Evolutionary conservation across 1,140 invertebrate genomes (phyloP), one percentile per base, ranked within the genome.

Genomic region (Pentalonia nigronervosa): DNA sequence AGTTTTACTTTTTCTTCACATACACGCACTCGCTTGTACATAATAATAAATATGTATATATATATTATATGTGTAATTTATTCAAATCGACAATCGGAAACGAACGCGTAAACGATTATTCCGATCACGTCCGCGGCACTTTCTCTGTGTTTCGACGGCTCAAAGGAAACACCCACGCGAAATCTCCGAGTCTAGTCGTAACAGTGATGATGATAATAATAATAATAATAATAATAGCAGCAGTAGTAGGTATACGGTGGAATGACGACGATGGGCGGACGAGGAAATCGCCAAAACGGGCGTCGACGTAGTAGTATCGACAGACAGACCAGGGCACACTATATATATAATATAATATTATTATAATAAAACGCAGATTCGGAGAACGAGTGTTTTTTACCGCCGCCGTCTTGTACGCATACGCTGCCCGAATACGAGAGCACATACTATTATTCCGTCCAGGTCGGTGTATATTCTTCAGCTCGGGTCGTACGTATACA

Each of bases 81-180:
- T 90, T 60, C 88, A 90, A 90, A 90, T 60, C 36, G 53, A 90
- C 53, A 34, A 41, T 90, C 88, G 88, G 23, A 41, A 60, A 90
- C 87, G 34, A 41, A 90, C 50, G 47, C 25, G 34, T 30, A 36
- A 56, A 53, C 48, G 87, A 17, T 47, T 36, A 90, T 90, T 90
- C 88, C 36, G 88, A 60, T 60, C 88, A 90, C 88, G 88, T 90
- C 11, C 88, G 23, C 88, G 36, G 20, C 11, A 21, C 88, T 36
- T 50, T 36, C 2, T 90, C 25, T 47, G 86, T 14, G 47, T 87
- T 48, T n/a, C 45, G 45, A 83, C 41, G 23, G 25, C 17, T 47
- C 14, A 34, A 23, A 86, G 83, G 36, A 86, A 45, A 86, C 41
- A 25, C 83, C 34, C 36, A 25, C 41, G 41, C 83, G 23, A 86